Base-by-base conservation (phyloP, 1,140 invertebrate species). In the Drosophila pruinosa region DNA sequence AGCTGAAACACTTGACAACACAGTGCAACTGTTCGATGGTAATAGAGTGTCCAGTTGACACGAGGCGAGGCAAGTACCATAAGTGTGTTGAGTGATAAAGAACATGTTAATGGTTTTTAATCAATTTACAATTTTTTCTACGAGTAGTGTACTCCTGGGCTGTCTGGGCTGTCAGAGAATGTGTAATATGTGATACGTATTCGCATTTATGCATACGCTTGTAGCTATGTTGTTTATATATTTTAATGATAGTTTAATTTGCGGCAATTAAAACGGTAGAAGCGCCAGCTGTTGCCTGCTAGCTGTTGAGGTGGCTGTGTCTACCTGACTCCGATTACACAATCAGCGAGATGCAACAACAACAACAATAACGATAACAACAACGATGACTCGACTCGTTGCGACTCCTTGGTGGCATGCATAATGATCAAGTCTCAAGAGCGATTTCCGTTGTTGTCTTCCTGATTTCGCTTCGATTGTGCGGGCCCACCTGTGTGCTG, bases 51-150 rank as follows among this genome's bases (percentile, higher is more conserved):
- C 26, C 26, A 34, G 31, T 12, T 12, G 31, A 6, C 3, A 12
- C 12, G n/a, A 1, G 15, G 17, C 17, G 17, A 4, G 26, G 15
- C n/a, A 24, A 22, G 43, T 24, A 24, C 6, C 36, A 43, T 36
- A 28, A 39, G 64, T 69, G 82, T 82, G 82, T 78, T 89, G 82
- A 82, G 82, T 88, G 78, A 88, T 88, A 82, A 89, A 89, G 75
- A 88, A 88, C 82, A 88, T 88, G 82, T 88, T 88, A 88, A 88
- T 88, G 83, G 78, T 19, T 78, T 88, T 88, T 88, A 88, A 88
- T 88, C 82, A 88, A 88, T 88, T 88, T 88, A 48, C 75, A 17
- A 78, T 77, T 77, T 80, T 76, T 69, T 58, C 1, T 48, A 38
- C n/a, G 17, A 38, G 31, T 15, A 4, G 17, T 10, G 28, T 47